Base-by-base conservation (phyloP, 2,113 vertebrate genomes). In the Cavia porcellus region DNA sequence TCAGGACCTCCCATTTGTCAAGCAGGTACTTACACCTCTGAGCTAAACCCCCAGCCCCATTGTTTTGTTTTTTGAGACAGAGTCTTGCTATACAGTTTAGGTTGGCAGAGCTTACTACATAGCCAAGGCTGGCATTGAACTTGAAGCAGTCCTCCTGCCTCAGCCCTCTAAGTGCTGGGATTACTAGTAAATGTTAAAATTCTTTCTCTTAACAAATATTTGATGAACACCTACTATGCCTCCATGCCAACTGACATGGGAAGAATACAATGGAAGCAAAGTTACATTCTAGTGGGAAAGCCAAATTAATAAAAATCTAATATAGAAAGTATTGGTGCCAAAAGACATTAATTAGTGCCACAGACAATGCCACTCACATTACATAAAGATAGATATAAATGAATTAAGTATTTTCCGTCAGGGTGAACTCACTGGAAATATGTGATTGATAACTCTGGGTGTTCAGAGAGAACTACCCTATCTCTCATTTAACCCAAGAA, bases 401-500 rank as follows among this genome's bases (percentile, higher is more conserved):
- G 96, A 86, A 93, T 83, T 86, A 82, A 87, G 2, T 83, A 89
- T n/a, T 79, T 57, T 61, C 32, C 68, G 3, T 61, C 28, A 82
- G 5, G n/a, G 35, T 89, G 35, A 95, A 89, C 32, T 91, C n/a
- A 42, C 55, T 88, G 45, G 47, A 91, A 38, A 61, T 45, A 55
- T 9, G 9, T 68, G 13, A 55, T 12, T 84, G 87, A 55, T 68
- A 72, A 64, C 12, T 92, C 52, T 84, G 61, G 7, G 12, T 89
- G 15, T 87, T 83, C 50, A 86, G 59, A 57, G 42, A 11, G 81
- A 81, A 52, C 14, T 80, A 10, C 55, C 59, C n/a, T 25, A 35
- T 74, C 28, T 86, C 81, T 87, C 61, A 93, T 64, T 50, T 87
- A 88, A n/a, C 47, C 25, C 24, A 96, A 93, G 77, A 87, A 5